Base-by-base conservation (phyloP, 2,113 vertebrate genomes). In the Taurulus bubalis region DNA sequence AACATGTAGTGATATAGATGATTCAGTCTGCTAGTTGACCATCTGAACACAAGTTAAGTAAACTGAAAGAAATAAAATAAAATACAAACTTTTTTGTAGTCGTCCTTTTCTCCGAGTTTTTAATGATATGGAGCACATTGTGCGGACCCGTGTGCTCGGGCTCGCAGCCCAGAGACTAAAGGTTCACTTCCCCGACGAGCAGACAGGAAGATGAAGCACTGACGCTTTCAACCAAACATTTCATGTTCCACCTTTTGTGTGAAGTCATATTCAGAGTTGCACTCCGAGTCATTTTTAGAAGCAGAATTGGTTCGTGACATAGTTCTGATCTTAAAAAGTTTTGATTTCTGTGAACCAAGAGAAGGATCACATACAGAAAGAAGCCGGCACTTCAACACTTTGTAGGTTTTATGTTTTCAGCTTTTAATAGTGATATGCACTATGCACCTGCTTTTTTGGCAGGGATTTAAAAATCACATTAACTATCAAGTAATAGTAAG, bases 161-260 rank as follows among this genome's bases (percentile, higher is more conserved):
- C 30, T 32, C 0, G 32, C 77, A 62, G 55, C 55, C 9, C 20
- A 24, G 42, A 60, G 63, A 80, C 73, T 74, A 69, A 80, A 81
- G 75, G 71, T 80, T 30, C 34, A 51, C 24, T 56, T 42, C 26
- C 38, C 28, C 22, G 58, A 1, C 76, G 16, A 18, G 38, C 0
- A 32, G 65, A 76, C 59, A 49, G 71, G 28, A 47, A 24, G 58
- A 51, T 38, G 14, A 62, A 18, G 8, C 8, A 28, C 7, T n/a
- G 51, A 10, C 51, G 22, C 49, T 51, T 10, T 12, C 0, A 2
- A 20, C 59, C 6, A 24, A 18, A 32, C 38, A 32, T 24, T 45
- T 4, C 4, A 9, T 1, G 0, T 14, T 28, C 2, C 5, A 26
- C 20, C 30, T 55, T 38, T 55, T 18, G 55, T 72, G 18, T 32